Base-by-base conservation (phyloP, 64 coral and sea anemone species). In the Pocillopora verrucosa region DNA sequence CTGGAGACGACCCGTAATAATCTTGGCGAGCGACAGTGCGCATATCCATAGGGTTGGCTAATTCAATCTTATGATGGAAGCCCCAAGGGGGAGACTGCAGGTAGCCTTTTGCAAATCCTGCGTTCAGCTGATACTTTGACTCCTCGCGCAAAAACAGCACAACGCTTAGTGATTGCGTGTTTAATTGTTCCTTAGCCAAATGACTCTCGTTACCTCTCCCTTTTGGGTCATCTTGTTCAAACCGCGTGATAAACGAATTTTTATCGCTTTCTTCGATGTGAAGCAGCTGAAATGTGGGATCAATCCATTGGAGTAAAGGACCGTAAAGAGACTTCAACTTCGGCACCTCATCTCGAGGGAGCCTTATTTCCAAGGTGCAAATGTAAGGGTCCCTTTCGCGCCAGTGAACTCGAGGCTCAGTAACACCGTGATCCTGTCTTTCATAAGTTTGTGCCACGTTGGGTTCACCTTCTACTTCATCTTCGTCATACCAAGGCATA, bases 41-140 rank as follows among this genome's bases (percentile, higher is more conserved):
- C 72, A 97, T 58, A 73, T 91, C 84, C 58, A 60, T 80, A 4
- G 83, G 91, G 74, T 86, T 97, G 10, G 91, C 75, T 36, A 97
- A 76, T 67, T 97, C 95, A 35, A 97, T 97, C 36, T 94, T 97
- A 63, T 97, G 95, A 51, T 94, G 92, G n/a, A 98, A 94, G 7
- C 74, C 41, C 92, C 92, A 94, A 64, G 95, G 92, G 14, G 89
- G 37, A 5, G 64, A 89, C 22, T 74, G 16, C 24, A 94, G 84
- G 89, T 92, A 94, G 25, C 38, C 34, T 58, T 63, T 94, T 34
- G 95, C 92, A 45, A 89, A 86, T 80, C 74, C 84, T 64, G 92
- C 92, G 13, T 89, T 98, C 10, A 92, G 86, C 88, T 98, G 92
- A 74, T 77, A 88, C 80, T 83, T 65, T 56, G 89, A 24, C 56